These are phyloP conservation scores for Nezara viridula DNA, from an alignment of 2,888 invertebrate species.

Conservation along the genomic window DNA sequence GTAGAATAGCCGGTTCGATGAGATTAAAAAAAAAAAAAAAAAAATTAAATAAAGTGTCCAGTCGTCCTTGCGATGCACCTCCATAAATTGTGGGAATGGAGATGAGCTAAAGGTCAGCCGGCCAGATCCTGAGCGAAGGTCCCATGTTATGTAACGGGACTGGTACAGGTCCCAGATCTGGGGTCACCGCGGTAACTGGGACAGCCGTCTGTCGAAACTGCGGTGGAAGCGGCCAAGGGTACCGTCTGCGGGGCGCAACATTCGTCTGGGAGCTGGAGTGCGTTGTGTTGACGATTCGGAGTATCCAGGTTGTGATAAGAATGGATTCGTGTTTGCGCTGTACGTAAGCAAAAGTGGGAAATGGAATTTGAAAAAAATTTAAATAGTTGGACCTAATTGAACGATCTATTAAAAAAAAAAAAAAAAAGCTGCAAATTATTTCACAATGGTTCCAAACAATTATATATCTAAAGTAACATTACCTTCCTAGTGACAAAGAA, in stretches of 20 bases:
- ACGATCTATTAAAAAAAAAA: no score
- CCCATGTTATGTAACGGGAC: not conserved
- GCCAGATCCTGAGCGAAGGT: not conserved
- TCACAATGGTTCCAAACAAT: no score
- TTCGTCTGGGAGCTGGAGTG: not conserved
- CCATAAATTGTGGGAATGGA: not conserved
- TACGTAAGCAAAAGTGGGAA: no score
- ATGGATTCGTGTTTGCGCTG: no score
- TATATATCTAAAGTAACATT: no score
- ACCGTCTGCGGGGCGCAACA: not conserved
- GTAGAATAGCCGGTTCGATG: not conserved
- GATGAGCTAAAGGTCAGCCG: conserved; percentile 7
- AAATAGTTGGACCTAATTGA: no score
- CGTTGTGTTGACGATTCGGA: no score
- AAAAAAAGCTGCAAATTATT: no score
- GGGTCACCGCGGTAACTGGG: not conserved
- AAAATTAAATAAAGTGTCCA: not conserved
- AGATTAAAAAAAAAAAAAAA: not conserved
- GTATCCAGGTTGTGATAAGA: no score
- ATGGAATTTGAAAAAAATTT: no score
- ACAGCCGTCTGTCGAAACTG: not conserved
- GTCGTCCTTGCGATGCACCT: conserved; percentile 24
- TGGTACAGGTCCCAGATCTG: not conserved
- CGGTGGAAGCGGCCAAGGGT: not conserved
- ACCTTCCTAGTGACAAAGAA: no score